Evolutionary conservation across 2,888 invertebrate species (phyloP), one percentile per base, ranked within the genome.

Genomic region (Drosophila testacea): DNA sequence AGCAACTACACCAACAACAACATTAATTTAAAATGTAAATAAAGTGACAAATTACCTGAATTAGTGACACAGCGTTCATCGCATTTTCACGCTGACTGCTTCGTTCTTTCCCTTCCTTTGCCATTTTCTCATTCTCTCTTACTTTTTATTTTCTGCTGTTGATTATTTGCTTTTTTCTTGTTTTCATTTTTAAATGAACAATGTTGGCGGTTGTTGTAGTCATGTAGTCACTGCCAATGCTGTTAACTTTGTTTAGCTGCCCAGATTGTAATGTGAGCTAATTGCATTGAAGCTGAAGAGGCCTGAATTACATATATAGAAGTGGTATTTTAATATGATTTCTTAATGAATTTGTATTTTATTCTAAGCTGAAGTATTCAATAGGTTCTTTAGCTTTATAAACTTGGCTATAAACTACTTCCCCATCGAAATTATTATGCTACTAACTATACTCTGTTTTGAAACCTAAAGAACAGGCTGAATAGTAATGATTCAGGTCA

Each of bases 31-130:
- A 85, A 85, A 85, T 88, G 88, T 85, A 85, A 85, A 88, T 88
- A 85, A 82, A 85, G 88, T 88, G 88, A 85, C 85, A 85, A 85
- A 85, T 85, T 88, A 85, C 85, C 85, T 87, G 84, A 84, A 88
- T 88, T 85, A 85, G 81, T 80, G 87, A 77, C 81, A 83, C 79
- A 69, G 69, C 83, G 67, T 80, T 81, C 79, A 79, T 59, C 72
- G 75, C 69, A 65, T 73, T 75, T 72, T 69, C 61, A 47, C 62
- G 39, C 67, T 51, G 36, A 27, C 69, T 76, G 69, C 71, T 66
- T 63, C 16, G 71, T 76, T 70, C 28, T 50, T 68, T 48, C 10
- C 7, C 44, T 36, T 13, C 3, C 1, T 42, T 50, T 39, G 34
- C 52, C 41, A 51, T 34, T 67, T 57, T 28, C 28, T 5, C 38